Evolutionary conservation across 2,888 invertebrate genomes (phyloP).

Genomic region (Eupithecia centaureata): DNA sequence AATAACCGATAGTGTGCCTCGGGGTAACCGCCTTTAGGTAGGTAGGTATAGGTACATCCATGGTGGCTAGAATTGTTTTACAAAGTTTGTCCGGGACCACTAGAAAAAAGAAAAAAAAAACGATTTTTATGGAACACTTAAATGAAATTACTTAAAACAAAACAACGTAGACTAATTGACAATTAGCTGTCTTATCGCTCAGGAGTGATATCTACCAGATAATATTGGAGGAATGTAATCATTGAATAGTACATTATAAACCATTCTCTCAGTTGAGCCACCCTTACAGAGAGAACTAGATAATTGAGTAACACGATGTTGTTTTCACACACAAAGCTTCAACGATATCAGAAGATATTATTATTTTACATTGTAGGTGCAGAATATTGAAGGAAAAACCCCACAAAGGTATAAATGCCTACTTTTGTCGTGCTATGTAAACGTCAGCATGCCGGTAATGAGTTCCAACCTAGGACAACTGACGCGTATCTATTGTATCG

Average conservation of each 20-base stretch:
- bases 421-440: conserved; percentile 21
- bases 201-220: too few relatives aligned
- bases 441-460: conserved; percentile 24
- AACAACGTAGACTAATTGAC: too few relatives aligned
- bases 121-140: too few relatives aligned
- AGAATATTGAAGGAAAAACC: conserved; percentile 3
- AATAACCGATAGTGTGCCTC: too few relatives aligned
- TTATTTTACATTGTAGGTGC: neutral
- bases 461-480: conserved; percentile 39
- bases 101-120: too few relatives aligned
- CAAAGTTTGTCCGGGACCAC: too few relatives aligned
- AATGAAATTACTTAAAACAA: too few relatives aligned
- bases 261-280: neutral
- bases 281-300: neutral
- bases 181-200: too few relatives aligned
- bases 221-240: too few relatives aligned
- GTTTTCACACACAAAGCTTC: neutral
- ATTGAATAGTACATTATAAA: neutral
- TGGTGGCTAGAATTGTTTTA: too few relatives aligned
- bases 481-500: conserved; percentile 37
- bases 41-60: too few relatives aligned
- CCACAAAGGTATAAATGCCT: neutral
- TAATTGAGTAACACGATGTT: neutral
- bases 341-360: neutral
- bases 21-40: too few relatives aligned